Percentiles rank a stretch among this genome's conserved stretches.
Evolutionary conservation across 2,888 invertebrate genomes (phyloP).

Genomic region (Zygothrica quintamaculata): DNA sequence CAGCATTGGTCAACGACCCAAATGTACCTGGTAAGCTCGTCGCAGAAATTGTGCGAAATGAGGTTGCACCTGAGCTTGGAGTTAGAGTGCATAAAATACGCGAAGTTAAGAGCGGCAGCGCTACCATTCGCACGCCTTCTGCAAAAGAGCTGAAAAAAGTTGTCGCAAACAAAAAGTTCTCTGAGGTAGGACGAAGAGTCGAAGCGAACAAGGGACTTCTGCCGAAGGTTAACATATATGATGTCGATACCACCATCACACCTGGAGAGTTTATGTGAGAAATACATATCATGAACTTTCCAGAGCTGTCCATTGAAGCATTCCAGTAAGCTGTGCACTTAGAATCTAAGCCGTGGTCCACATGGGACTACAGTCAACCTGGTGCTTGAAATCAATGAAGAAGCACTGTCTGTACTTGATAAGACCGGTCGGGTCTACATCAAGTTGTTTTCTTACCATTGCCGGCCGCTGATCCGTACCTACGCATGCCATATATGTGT

Average conservation of each 20-base stretch:
- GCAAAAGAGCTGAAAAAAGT: constrained; percentile 24
- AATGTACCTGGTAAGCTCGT: neutral
- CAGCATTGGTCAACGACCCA: constrained; percentile 5
- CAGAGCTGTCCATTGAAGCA: constrained; percentile 1
- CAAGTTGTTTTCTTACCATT: constrained; percentile 25
- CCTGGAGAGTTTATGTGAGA: constrained; percentile 32
- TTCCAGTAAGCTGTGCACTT: constrained; percentile 20
- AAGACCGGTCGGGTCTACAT: constrained; percentile 11
- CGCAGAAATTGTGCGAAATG: constrained; percentile 1
- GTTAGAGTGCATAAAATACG: constrained; percentile 10
- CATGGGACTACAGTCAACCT: constrained; percentile 5
- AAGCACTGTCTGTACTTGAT: neutral
- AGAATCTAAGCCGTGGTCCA: constrained; percentile 24
- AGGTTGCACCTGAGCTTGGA: neutral
- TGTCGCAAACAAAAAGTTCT: constrained; percentile 27
- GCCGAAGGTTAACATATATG: constrained; percentile 17
- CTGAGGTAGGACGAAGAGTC: constrained; percentile 11
- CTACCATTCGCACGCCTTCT: constrained; percentile 38
- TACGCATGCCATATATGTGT: constrained; percentile 30
- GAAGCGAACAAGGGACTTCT: neutral
- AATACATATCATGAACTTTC: constrained; percentile 19
- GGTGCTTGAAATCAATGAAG: constrained; percentile 2
- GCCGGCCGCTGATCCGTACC: constrained; percentile 12
- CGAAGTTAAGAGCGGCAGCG: constrained; percentile 23
- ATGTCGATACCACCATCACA: constrained; percentile 17